Percentiles rank a stretch among this genome's conserved stretches.
Evolutionary conservation across 2,888 invertebrate genomes (phyloP).

Genomic region (Athripsodes cinereus): DNA sequence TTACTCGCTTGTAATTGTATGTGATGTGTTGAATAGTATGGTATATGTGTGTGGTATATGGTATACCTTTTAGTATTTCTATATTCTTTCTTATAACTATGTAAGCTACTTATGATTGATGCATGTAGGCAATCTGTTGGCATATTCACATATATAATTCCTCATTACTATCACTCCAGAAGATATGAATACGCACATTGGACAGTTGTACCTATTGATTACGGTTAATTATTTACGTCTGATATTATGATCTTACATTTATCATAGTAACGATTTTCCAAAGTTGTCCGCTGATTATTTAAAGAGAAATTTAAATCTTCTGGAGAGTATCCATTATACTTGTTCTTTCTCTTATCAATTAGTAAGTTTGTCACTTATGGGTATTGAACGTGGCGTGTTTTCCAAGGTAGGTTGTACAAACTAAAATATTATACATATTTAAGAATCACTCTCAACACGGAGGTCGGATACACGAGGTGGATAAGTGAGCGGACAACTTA

Average conservation of each 20-base stretch:
- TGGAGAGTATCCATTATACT: not conserved
- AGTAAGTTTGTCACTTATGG: not conserved
- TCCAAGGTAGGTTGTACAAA: not conserved
- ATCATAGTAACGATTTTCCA: not conserved
- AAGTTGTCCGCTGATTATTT: too few relatives aligned
- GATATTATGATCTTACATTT: not conserved
- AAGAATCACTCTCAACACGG: not conserved
- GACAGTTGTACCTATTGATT: too few relatives aligned
- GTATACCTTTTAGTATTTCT: too few relatives aligned
- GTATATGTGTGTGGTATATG: too few relatives aligned
- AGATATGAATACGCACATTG: constrained; percentile 2
- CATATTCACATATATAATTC: not conserved
- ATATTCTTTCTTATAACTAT: too few relatives aligned
- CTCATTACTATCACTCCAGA: not conserved
- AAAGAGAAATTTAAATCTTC: not conserved
- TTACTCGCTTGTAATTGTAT: too few relatives aligned
- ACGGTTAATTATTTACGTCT: too few relatives aligned
- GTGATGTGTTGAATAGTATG: too few relatives aligned
- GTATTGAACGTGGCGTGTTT: not conserved
- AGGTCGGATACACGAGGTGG: too few relatives aligned
- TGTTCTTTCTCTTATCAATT: not conserved
- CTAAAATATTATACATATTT: not conserved
- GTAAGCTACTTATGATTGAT: not conserved
- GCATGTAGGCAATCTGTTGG: not conserved
- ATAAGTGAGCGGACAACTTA: too few relatives aligned